Evolutionary conservation across 1,140 invertebrate species (phyloP).

Genomic region (Zaprionus vittiger): DNA sequence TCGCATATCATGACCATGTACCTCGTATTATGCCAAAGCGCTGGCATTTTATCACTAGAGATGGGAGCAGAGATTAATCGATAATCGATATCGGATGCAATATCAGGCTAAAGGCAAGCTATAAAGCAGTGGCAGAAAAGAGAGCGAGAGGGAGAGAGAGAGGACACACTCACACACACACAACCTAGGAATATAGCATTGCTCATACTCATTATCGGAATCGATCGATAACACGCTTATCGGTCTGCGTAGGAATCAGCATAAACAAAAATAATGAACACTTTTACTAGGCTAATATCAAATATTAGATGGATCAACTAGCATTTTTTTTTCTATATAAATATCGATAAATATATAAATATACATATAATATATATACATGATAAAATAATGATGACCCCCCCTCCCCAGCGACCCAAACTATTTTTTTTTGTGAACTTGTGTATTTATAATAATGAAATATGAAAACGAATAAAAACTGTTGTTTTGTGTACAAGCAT

Average conservation of each 20-base stretch:
- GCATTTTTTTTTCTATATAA: conserved; percentile 69
- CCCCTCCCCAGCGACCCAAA: background rate
- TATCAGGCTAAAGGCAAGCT: conserved; percentile 40
- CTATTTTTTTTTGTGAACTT: conserved; percentile 58
- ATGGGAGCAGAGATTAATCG: conserved; percentile 9
- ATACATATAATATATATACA: conserved; percentile 12
- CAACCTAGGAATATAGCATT: conserved; percentile 60
- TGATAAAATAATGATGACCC: conserved; percentile 26
- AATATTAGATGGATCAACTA: conserved; percentile 79
- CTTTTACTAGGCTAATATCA: conserved; percentile 75
- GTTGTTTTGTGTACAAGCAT: conserved; percentile 68
- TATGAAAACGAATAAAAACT: conserved; percentile 33
- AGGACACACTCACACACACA: background rate
- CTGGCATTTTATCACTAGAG: conserved; percentile 77
- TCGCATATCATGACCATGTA: conserved; percentile 83
- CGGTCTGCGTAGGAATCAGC: conserved; percentile 6
- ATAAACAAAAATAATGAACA: conserved; percentile 37
- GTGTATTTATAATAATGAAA: conserved; percentile 62
- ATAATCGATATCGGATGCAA: conserved; percentile 16
- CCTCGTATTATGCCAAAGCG: conserved; percentile 78
- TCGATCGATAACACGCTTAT: conserved; percentile 21
- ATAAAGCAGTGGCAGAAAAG: background rate
- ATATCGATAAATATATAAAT: conserved; percentile 21
- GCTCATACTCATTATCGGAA: conserved; percentile 51
- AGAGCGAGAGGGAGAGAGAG: background rate